A percentile compares a stretch with the other conserved stretches of the same genome.
Evolutionary conservation across 2,797 vertebrate genomes (phyloP).

Genomic region (Characodon lateralis): DNA sequence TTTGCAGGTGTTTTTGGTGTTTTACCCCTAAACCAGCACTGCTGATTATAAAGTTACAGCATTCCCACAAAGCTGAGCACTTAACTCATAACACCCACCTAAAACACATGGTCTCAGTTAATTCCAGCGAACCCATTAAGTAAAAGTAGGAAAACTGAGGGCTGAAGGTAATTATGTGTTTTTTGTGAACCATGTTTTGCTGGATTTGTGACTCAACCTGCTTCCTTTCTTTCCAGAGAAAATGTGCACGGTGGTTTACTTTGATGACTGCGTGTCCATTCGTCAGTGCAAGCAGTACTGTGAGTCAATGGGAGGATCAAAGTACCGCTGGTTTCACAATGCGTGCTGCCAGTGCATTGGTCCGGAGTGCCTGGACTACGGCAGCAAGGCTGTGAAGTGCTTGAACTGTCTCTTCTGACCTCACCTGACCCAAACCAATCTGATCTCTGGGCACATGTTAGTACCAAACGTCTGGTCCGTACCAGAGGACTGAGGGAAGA

Average conservation of each 20-base stretch:
- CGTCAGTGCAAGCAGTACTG: slow-evolving; percentile 98
- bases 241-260: slow-evolving; percentile 98
- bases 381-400: slow-evolving; percentile 96
- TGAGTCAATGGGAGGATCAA: slow-evolving; percentile 98
- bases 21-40: slow-evolving; percentile 34
- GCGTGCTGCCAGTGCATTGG: slow-evolving; percentile 98
- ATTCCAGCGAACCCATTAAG: slow-evolving; percentile 37
- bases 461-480: slow-evolving; percentile 57
- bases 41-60: slow-evolving; percentile 48
- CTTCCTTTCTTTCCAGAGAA: slow-evolving; percentile 79
- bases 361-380: slow-evolving; percentile 96
- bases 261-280: slow-evolving; percentile 98
- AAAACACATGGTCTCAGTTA: slow-evolving; percentile 57
- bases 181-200: slow-evolving; percentile 36
- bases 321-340: slow-evolving; percentile 99
- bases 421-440: slow-evolving; percentile 3
- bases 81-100: slow-evolving; percentile 57
- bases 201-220: slow-evolving; percentile 47
- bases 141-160: slow-evolving; percentile 42
- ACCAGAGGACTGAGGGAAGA: slow-evolving; percentile 67
- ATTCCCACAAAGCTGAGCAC: slow-evolving; percentile 49
- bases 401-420: slow-evolving; percentile 96
- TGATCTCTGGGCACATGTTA: slow-evolving; percentile 41
- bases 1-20: slow-evolving; percentile 45
- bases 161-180: slow-evolving; percentile 44